A percentile compares a stretch with the other conserved stretches of the same genome.
These are phyloP conservation scores for Vireo altiloquus DNA, from an alignment of 2,113 vertebrate genomes.

Conservation along the genomic window DNA sequence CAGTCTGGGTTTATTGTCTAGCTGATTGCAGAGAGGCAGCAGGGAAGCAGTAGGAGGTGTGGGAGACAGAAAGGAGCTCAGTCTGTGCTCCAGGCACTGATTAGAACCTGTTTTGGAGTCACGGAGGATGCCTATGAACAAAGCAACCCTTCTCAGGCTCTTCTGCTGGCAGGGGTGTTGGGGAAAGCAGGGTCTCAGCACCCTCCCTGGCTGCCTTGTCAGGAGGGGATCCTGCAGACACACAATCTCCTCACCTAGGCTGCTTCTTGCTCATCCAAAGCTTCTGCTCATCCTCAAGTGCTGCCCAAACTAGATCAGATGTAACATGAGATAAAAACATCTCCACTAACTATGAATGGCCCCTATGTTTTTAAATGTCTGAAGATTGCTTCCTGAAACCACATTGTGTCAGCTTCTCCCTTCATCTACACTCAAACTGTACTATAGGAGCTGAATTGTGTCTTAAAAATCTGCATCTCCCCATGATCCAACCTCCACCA, in stretches of 20 bases:
- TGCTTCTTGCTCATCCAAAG: no score
- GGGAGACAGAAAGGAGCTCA: background rate
- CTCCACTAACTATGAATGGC: background rate
- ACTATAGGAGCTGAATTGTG: background rate
- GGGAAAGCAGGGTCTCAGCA: background rate
- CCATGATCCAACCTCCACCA: background rate
- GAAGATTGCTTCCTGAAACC: background rate
- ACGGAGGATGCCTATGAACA: background rate
- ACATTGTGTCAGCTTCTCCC: background rate
- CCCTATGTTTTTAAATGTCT: fast-evolving
- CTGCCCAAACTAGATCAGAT: background rate
- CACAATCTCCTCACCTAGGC: background rate
- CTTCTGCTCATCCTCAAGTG: background rate
- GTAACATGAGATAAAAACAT: background rate
- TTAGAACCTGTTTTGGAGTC: background rate
- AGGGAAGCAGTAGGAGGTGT: background rate
- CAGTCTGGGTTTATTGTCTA: background rate
- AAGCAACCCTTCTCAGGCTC: background rate
- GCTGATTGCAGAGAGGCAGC: background rate
- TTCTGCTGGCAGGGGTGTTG: background rate
- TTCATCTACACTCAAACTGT: background rate
- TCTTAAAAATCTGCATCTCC: background rate
- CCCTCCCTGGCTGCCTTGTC: background rate
- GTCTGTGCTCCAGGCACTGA: background rate
- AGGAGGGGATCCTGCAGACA: background rate